Conservation (phyloP, 2,888 invertebrate genomes). For the Dermolepida albohirtum region DNA sequence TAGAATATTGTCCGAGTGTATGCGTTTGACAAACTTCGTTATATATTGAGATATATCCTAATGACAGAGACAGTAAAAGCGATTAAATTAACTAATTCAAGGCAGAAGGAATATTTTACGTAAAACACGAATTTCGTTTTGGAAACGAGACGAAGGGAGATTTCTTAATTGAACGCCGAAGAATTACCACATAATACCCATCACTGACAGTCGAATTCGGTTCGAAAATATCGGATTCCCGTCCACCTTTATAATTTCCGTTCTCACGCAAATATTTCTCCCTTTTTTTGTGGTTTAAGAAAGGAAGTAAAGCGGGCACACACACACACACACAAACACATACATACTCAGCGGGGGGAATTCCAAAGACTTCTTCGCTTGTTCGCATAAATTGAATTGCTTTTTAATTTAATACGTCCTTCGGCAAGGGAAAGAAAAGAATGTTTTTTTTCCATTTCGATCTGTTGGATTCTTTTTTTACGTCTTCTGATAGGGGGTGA, state of each 20-base stretch:
- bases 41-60: neutral
- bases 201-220: slow-evolving; percentile 27
- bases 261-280: slow-evolving; percentile 52
- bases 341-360: slow-evolving; percentile 1
- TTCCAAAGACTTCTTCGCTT: slow-evolving; percentile 34
- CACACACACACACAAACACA: slow-evolving; percentile 6
- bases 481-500: slow-evolving; percentile 5
- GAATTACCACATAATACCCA: slow-evolving; percentile 23
- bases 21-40: neutral
- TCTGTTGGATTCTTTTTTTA: neutral
- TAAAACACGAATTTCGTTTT: slow-evolving; percentile 7
- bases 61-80: slow-evolving; percentile 5
- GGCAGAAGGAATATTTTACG: slow-evolving; percentile 1
- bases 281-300: slow-evolving; percentile 49
- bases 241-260: slow-evolving; percentile 48
- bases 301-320: slow-evolving; percentile 32
- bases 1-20: neutral
- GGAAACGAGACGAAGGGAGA: neutral
- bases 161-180: slow-evolving; percentile 14
- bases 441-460: neutral
- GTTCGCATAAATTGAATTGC: slow-evolving; percentile 26
- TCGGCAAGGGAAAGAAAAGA: slow-evolving; percentile 8
- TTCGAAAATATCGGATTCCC: slow-evolving; percentile 41
- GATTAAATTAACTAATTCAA: slow-evolving; percentile 14
- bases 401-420: slow-evolving; percentile 27